Base-by-base conservation (phyloP, 2,113 vertebrate species). In the Puntigrus tetrazona region DNA sequence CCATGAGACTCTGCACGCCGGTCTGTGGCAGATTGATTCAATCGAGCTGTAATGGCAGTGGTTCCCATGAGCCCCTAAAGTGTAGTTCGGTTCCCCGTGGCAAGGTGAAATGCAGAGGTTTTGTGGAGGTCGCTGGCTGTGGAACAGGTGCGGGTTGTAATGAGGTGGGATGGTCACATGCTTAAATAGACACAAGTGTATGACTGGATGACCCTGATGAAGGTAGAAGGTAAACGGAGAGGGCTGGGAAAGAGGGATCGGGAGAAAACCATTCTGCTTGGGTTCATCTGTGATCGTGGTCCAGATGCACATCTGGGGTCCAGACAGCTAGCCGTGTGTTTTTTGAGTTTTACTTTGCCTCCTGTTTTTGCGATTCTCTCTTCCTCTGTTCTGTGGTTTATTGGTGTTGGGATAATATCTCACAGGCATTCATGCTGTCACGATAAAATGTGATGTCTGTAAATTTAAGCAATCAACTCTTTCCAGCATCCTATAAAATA, bases 281-380 rank as follows among this genome's bases (percentile, higher is more conserved):
- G 67, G 77, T 85, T 88, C 72, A 87, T 88, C 89, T 92, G 88
- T 85, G 87, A 90, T 84, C 81, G 81, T 84, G 74, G 85, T 88
- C 75, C 89, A 88, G 87, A 86, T 87, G 63, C 89, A 91, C 93
- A 93, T 94, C 91, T 94, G 93, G 86, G 85, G 65, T 89, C 91
- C 93, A 94, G 92, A 89, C 86, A 29, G 43, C n/a, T 70, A 10
- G 31, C 50, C 14, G 0, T 27, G 36, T 69, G 78, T 55, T n/a
- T 36, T 61, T 36, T 14, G n/a, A 73, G 22, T 57, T 72, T 81
- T 52, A 47, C 50, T 81, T 27, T 14, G 25, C 63, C 25, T 84
- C 7, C 11, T 55, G 43, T 75, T 84, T 76, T 83, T 84, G 38
- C 38, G 34, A 43, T 59, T 63, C 47, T 59, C 5, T 47, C 43